Evolutionary conservation across 1,140 invertebrate species (phyloP).

Genomic region (Tenebrio molitor): DNA sequence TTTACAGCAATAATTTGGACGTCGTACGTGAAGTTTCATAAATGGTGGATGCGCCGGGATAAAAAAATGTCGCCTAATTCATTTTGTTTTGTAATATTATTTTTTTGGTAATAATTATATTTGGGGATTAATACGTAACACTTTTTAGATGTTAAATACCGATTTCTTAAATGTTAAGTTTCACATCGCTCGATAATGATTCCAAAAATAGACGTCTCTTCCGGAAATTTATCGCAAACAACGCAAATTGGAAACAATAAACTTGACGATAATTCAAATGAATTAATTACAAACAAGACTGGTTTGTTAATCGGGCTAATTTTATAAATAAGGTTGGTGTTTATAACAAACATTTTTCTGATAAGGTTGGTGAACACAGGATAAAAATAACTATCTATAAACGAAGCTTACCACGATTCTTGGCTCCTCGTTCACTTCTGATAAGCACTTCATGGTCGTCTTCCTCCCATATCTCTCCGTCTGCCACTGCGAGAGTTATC

Average conservation of each 20-base stretch:
- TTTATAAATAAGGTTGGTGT: conserved; percentile 6
- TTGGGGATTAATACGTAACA: too few relatives aligned
- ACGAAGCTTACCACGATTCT: conserved; percentile 74
- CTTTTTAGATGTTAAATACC: too few relatives aligned
- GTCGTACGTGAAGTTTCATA: too few relatives aligned
- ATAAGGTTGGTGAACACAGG: conserved; percentile 7
- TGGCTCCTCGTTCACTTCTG: conserved; percentile 80
- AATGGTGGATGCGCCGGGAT: background rate
- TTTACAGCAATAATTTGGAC: too few relatives aligned
- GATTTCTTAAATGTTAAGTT: too few relatives aligned
- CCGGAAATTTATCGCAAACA: background rate
- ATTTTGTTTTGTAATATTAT: too few relatives aligned
- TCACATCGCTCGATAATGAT: background rate
- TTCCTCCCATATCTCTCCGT: conserved; percentile 78
- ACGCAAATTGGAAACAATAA: background rate
- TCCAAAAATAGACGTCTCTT: background rate
- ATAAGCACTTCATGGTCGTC: conserved; percentile 82
- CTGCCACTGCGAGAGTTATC: conserved; percentile 67
- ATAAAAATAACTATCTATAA: conserved; percentile 17
- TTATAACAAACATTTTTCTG: background rate
- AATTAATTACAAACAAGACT: background rate
- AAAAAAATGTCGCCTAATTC: too few relatives aligned
- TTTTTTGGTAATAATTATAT: too few relatives aligned
- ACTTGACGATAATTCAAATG: background rate
- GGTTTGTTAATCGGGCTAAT: conserved; percentile 16